A percentile compares a stretch with the other conserved stretches of the same genome.
Conservation (phyloP, 1,140 invertebrate species). For the Eriocheir sinensis region DNA sequence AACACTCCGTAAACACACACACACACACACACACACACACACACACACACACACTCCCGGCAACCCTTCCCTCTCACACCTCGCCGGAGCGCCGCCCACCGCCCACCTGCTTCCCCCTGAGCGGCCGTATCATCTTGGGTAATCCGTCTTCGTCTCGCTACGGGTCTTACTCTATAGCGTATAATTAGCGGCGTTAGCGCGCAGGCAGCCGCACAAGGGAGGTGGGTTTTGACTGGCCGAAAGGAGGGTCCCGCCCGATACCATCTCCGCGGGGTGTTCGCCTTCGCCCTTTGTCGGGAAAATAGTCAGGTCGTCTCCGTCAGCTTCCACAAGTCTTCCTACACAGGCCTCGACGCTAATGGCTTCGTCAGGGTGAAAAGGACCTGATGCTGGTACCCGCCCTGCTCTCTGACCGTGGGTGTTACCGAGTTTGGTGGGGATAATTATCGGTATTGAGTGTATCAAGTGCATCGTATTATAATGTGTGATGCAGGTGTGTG, state of each 20-base stretch:
- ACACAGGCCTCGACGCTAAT: neutral
- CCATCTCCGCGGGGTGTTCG: neutral
- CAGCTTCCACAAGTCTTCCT: neutral
- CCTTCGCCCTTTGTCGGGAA: conserved; percentile 7
- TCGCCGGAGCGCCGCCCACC: neutral
- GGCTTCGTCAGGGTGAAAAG: neutral
- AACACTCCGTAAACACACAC: neutral
- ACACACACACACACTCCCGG: neutral
- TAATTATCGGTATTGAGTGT: too few relatives aligned
- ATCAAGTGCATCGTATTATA: too few relatives aligned
- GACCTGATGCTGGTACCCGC: too few relatives aligned
- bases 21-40: neutral
- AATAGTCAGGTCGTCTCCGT: neutral
- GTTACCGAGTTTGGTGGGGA: too few relatives aligned
- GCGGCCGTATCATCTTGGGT: neutral
- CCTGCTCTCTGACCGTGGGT: too few relatives aligned
- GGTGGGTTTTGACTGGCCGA: neutral
- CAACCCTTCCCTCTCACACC: neutral
- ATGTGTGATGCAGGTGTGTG: too few relatives aligned
- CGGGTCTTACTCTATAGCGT: conserved; percentile 19
- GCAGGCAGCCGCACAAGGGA: neutral
- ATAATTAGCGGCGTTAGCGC: conserved; percentile 26
- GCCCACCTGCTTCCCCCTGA: neutral
- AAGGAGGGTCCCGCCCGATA: conserved; percentile 6
- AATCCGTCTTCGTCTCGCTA: conserved; percentile 38